Evolutionary conservation across 1,140 invertebrate genomes (phyloP), one percentile per base, ranked within the genome.

Genomic region (Sarcophaga bullata): DNA sequence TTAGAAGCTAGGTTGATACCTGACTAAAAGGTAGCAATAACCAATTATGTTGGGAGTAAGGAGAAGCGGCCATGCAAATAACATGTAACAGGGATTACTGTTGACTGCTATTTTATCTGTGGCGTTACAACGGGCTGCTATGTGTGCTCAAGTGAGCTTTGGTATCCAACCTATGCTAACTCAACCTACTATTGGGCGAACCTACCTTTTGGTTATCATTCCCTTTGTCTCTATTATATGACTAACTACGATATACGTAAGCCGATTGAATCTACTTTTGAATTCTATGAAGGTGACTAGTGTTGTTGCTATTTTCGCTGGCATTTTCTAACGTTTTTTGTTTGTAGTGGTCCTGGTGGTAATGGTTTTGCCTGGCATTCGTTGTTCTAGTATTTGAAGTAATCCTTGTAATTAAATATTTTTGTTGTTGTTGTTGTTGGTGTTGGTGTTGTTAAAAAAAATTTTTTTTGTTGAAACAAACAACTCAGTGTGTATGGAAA

Each of bases 401-500:
- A 68, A 68, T 68, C 62, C 62, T 68, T 68, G 62, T 68, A 68
- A 68, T 25, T 68, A 68, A 68, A 68, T 68, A 68, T 19, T 68
- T 68, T 68, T 37, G 25, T 37, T 37, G 25, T 37, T 37, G 25
- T 37, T 37, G 25, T 58, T 68, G 62, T 68, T 19, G 25, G 1
- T 37, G 25, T 58, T 68, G 62, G 19, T 19, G 54, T 58, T 58
- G n/a, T 68, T 17, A 52, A 52, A 10, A 52, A 68, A 37, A 37
- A 68, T 25, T 25, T 25, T 17, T 68, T 68, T n/a, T 37, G 25
- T 68, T 68, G 62, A 19, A 68, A 68, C 62, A 68, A 68, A 68
- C 62, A 68, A 68, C 62, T 68, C 62, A 68, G 19, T 68, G 62
- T 68, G 62, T 68, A 68, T 68, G 62, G n/a, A 68, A 68, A 68